Base-by-base conservation (phyloP, 2,888 invertebrate genomes). In the Sceliomorpha sp. region DNA sequence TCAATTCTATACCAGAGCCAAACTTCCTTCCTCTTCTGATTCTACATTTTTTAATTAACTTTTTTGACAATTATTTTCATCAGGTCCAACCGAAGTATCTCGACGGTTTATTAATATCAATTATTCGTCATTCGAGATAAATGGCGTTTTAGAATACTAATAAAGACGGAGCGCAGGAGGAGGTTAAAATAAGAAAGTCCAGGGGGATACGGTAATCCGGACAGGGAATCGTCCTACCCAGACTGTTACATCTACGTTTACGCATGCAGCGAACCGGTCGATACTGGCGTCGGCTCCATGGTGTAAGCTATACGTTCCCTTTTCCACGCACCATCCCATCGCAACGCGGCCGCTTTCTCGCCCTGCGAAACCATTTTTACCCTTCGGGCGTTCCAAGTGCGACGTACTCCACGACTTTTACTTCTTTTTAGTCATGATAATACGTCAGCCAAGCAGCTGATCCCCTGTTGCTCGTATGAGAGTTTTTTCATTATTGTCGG, bases 271-370 rank as follows among this genome's bases (percentile, higher is more conserved):
- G 75, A 40, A 42, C 80, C 74, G 82, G 81, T 85, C 84, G 84
- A 85, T 85, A 85, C 75, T 73, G 71, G 67, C 80, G 82, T 77
- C 79, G 80, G 75, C 76, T 77, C 63, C 76, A 79, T 56, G 60
- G 60, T 50, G 60, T 62, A 68, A 67, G 48, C 51, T 47, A 53
- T 56, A 44, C 39, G 32, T 71, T 63, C 72, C 75, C 66, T 60
- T 70, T 71, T 75, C n/a, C 58, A 72, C 74, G 74, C 68, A 75
- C 68, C 71, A 63, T 63, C 60, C 72, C 66, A 73, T 58, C 12
- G 50, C 51, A 44, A 66, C 47, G 17, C 17, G 50, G 13, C 55
- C 45, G 56, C 60, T 59, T 42, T 70, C 67, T 56, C 56, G 55
- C 53, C 51, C 44, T 47, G 50, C 53, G 7, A 29, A 64, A 31